These are phyloP conservation scores for Eubucco bourcierii DNA, from an alignment of 2,113 vertebrate genomes.

Conservation along the genomic window DNA sequence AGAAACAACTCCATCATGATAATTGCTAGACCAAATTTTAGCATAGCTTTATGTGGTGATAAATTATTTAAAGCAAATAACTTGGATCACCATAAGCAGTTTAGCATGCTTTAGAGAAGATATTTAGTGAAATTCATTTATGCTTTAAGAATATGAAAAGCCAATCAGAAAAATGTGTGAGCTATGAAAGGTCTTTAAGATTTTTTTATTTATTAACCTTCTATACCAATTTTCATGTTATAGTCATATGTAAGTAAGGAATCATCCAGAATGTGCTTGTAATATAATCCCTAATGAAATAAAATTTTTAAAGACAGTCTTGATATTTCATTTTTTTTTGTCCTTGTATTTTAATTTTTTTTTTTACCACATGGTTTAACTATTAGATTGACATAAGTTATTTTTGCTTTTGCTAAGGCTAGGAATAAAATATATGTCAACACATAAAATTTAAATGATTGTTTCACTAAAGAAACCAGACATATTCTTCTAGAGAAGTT, in stretches of 20 bases:
- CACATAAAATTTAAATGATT: background rate
- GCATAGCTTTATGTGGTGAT: background rate
- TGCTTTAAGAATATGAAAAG: background rate
- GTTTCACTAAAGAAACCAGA: background rate
- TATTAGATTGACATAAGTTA: background rate
- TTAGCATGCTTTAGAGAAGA: background rate
- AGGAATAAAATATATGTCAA: background rate
- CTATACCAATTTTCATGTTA: background rate
- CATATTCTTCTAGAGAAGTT: background rate
- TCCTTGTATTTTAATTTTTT: background rate
- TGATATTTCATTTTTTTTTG: background rate
- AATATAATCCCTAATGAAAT: background rate
- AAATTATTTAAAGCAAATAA: constrained; percentile 50
- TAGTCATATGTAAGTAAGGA: background rate
- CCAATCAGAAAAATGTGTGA: background rate
- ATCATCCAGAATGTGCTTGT: background rate
- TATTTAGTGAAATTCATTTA: constrained; percentile 36
- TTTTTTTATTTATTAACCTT: background rate
- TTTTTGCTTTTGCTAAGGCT: background rate
- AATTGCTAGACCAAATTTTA: constrained; percentile 40
- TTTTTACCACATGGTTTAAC: background rate
- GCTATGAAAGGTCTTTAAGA: constrained; percentile 3
- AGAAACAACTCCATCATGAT: background rate
- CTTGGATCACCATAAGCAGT: background rate
- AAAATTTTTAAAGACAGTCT: background rate